Evolutionary conservation across 2,797 vertebrate species (phyloP).

Genomic region (Acestrorhynchus altus): DNA sequence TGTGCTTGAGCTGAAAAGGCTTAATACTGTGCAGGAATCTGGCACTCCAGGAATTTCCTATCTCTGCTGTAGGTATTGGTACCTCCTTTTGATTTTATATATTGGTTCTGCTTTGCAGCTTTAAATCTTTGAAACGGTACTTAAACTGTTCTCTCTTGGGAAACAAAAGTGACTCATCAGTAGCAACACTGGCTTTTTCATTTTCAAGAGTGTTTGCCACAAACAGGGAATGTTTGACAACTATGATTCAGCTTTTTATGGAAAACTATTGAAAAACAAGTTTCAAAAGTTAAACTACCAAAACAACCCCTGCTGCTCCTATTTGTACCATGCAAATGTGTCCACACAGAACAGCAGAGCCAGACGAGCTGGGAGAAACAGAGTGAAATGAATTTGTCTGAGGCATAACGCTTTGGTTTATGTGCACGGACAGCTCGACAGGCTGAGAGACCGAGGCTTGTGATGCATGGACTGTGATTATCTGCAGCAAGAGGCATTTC

Average conservation of each 20-base stretch:
- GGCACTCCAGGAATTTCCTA: no score
- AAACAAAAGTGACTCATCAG: no score
- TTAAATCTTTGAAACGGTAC: no score
- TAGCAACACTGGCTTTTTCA: no score
- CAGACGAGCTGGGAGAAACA: not conserved
- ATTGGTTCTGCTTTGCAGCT: no score
- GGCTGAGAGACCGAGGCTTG: not conserved
- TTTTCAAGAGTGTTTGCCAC: not conserved
- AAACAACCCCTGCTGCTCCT: slow-evolving; percentile 29
- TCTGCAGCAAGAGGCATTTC: slow-evolving; percentile 2
- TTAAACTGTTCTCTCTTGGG: no score
- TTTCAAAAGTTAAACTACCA: not conserved
- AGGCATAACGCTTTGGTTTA: not conserved
- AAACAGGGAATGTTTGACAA: not conserved
- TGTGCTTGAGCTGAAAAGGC: no score
- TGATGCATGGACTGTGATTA: slow-evolving; percentile 28
- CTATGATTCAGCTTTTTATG: not conserved
- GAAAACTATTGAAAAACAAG: not conserved
- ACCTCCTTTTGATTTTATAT: no score
- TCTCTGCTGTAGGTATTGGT: no score
- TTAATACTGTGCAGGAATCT: no score
- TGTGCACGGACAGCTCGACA: slow-evolving; percentile 1
- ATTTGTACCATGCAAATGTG: slow-evolving; percentile 14
- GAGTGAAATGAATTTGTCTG: slow-evolving; percentile 14
- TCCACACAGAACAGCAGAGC: slow-evolving; percentile 4